Evolutionary conservation across 2,797 vertebrate species (phyloP).

Genomic region (Danio albolineatus): DNA sequence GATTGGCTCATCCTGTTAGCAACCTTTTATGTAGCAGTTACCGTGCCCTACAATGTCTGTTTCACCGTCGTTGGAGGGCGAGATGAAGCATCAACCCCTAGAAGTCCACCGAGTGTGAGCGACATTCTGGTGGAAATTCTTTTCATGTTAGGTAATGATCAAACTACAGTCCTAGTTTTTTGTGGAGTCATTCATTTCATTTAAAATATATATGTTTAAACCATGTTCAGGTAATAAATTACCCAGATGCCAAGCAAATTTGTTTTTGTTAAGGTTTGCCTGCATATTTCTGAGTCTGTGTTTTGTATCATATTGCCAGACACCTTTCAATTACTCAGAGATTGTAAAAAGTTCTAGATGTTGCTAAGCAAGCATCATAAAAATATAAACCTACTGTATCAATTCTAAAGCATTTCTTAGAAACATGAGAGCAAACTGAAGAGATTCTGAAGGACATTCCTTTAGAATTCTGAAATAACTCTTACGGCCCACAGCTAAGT

Average conservation of each 20-base stretch:
- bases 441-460: conserved; percentile 1
- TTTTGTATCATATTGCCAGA: neutral
- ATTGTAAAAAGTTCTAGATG: neutral
- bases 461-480: neutral
- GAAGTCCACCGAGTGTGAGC: conserved; percentile 83
- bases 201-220: neutral
- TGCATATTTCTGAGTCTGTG: neutral
- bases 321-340: neutral
- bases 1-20: conserved; percentile 98
- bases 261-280: neutral
- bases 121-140: conserved; percentile 98
- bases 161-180: neutral
- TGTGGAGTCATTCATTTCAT: neutral
- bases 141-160: conserved; percentile 91
- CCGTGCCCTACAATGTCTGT: conserved; percentile 98
- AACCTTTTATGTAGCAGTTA: conserved; percentile 98
- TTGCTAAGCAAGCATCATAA: neutral
- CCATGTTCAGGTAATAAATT: neutral
- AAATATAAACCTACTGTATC: neutral
- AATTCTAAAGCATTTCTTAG: neutral
- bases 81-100: conserved; percentile 87
- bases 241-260: neutral
- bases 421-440: conserved; percentile 1
- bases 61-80: conserved; percentile 89
- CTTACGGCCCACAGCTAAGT: neutral